phyloP scores from a whole-genome alignment of 2,797 vertebrate species.

The Glossophaga mutica region DNA sequence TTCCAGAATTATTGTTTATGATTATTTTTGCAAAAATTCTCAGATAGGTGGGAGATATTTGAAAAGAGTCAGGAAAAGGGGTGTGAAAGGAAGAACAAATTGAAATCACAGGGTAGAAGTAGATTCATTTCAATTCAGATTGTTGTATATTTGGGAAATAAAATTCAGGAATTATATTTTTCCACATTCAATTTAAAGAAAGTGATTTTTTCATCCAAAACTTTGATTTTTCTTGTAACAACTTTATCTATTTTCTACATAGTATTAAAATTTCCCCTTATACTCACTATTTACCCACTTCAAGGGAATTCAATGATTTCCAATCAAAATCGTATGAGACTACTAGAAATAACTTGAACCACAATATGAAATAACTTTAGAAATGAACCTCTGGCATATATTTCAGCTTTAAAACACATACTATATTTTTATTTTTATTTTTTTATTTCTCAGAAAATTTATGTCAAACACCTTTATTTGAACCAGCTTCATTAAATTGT shows the following conservation, averaged over 20 bases:
- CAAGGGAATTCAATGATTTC: neutral
- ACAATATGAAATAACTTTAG: conserved; percentile 23
- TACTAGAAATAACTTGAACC: neutral
- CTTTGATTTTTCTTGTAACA: conserved; percentile 33
- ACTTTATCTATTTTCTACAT: neutral
- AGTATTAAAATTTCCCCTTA: neutral
- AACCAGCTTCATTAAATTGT: neutral
- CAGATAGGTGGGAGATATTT: neutral
- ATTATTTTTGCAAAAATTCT: conserved; percentile 26
- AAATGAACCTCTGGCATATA: neutral
- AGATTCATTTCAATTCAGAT: neutral
- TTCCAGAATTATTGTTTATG: conserved; percentile 1
- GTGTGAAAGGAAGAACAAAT: neutral
- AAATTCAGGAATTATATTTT: neutral
- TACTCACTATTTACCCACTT: neutral
- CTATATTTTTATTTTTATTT: neutral
- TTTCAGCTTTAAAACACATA: neutral
- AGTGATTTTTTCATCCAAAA: conserved; percentile 8
- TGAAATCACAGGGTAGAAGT: conserved; percentile 1
- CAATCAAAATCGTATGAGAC: neutral
- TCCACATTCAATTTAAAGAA: neutral
- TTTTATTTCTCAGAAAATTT: neutral
- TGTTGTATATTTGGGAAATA: neutral
- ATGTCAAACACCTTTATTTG: neutral
- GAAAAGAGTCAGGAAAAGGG: neutral